Conservation (phyloP, 2,113 vertebrate genomes). For the Romanogobio albipinnatus region DNA sequence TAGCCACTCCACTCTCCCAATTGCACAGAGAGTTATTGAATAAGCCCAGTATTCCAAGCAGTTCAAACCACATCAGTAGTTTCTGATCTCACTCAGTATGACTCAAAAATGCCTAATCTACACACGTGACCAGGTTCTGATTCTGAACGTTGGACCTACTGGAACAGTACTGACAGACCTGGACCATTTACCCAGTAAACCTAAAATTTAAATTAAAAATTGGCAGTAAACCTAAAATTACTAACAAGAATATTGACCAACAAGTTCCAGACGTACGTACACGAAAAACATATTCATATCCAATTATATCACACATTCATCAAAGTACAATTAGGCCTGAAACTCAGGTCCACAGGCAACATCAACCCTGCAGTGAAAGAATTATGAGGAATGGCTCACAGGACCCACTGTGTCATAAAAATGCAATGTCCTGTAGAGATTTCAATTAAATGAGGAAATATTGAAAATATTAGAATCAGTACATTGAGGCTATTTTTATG, state of each 20-base stretch:
- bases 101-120: background rate
- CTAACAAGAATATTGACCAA: background rate
- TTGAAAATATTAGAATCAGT: conserved; percentile 34
- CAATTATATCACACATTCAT: conserved; percentile 14
- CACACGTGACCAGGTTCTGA: background rate
- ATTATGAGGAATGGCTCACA: conserved; percentile 8
- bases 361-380: conserved; percentile 11
- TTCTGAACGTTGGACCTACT: background rate
- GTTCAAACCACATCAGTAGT: background rate
- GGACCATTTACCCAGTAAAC: conserved; percentile 2
- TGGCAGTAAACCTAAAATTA: conserved; percentile 16
- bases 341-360: conserved; percentile 1
- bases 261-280: background rate
- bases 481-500: conserved; percentile 40
- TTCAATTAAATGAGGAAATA: conserved; percentile 28
- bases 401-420: background rate
- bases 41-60: background rate
- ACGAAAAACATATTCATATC: background rate
- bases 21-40: background rate
- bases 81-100: background rate
- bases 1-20: background rate
- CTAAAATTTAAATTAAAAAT: no score
- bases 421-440: conserved; percentile 4
- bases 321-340: conserved; percentile 9
- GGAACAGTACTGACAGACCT: background rate